A percentile compares a stretch with the other conserved stretches of the same genome.
These are phyloP conservation scores for Saccostrea echinata DNA, from an alignment of 1,140 invertebrate species.

Conservation along the genomic window DNA sequence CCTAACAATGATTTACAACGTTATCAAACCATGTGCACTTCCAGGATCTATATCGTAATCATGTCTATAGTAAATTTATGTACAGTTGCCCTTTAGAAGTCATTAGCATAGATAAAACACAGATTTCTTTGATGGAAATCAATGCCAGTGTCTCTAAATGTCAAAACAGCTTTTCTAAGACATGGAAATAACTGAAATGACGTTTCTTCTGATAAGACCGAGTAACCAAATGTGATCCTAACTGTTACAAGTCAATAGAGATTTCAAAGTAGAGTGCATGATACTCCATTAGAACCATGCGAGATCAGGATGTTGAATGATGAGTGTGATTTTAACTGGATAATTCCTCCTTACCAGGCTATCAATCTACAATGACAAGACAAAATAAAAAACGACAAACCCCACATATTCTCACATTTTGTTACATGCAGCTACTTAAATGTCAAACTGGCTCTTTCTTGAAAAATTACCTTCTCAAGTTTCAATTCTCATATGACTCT, in stretches of 20 bases:
- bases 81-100: conserved; percentile 22
- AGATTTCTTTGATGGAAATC: background rate
- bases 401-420: background rate
- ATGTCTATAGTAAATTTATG: background rate
- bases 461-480: background rate
- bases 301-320: background rate
- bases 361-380: background rate
- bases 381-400: background rate
- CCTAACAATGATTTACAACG: no score
- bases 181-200: background rate
- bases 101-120: background rate
- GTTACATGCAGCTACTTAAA: background rate
- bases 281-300: background rate
- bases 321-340: background rate
- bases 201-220: background rate
- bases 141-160: background rate
- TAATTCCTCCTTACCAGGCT: background rate
- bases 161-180: background rate
- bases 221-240: background rate
- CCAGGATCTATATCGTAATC: background rate
- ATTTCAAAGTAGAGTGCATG: background rate
- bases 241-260: background rate
- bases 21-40: background rate
- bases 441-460: background rate
- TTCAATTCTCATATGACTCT: no score